Base-by-base conservation (phyloP, 2,888 invertebrate genomes). In the Drosophila lacicola region DNA sequence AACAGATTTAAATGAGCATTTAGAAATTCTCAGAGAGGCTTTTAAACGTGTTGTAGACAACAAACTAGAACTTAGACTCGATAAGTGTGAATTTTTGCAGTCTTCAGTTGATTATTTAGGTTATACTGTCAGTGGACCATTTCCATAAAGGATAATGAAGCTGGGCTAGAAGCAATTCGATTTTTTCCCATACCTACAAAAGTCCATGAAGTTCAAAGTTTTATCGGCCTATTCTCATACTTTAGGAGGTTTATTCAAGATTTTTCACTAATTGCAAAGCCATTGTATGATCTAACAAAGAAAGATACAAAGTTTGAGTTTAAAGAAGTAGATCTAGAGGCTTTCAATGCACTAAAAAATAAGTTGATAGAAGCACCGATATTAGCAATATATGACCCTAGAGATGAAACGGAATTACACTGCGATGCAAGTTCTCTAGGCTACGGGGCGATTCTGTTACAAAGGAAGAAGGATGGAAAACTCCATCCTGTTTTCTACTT, bases 341-440 rank as follows among this genome's bases (percentile, higher is more conserved):
- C 29, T 5, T 46, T 46, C 8, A 46, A 47, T 17, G 2, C 4
- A 10, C 14, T 47, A 10, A 49, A 49, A 33, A 19, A 2, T 21
- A 51, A 41, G 29, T 25, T 50, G 4, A 2, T 50, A 9, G 25
- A 37, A 21, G 2, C 50, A 41, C 41, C 51, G 1, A 29, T 25
- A 10, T 29, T 41, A 29, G n/a, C 51, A 1, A 14, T 41, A 4
- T 51, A 51, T n/a, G 8, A 41, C 5, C 51, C 51, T 2, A 41
- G 25, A 6, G 41, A 39, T 11, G 41, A 51, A 29, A 51, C 41
- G 1, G 51, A 51, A 10, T 14, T 51, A n/a, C 39, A 51, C 6
- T 39, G 39, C 0, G 51, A 51, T 9, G 51, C 51, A 2, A 39
- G 51, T 3, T 11, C 39, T 4, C 1, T 25, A 25, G 51, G 29